phyloP scores from a whole-genome alignment of 2,113 vertebrate species.

The Acinonyx jubatus region DNA sequence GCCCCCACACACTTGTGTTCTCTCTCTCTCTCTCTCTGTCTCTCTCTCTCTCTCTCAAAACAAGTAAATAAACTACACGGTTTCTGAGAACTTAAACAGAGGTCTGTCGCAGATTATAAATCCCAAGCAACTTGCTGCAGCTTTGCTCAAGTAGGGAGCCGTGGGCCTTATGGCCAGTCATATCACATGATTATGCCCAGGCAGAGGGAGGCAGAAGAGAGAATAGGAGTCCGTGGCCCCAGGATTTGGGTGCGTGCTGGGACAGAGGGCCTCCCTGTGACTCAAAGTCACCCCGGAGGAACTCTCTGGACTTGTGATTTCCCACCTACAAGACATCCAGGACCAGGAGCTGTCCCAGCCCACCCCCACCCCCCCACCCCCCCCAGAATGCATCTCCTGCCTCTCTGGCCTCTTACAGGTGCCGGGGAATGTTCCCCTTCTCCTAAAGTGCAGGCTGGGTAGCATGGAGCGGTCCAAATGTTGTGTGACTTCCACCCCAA shows the following conservation, averaged over 20 bases:
- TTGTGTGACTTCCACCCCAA: not conserved
- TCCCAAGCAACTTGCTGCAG: not conserved
- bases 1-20: too few relatives aligned
- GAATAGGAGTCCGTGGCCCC: not conserved
- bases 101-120: not conserved
- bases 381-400: not conserved
- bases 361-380: too few relatives aligned
- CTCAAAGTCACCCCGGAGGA: not conserved
- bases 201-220: not conserved
- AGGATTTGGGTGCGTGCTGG: not conserved
- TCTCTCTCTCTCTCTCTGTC: too few relatives aligned
- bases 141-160: not conserved
- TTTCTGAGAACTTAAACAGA: constrained; percentile 8
- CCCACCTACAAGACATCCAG: not conserved
- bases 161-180: not conserved
- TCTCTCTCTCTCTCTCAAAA: too few relatives aligned
- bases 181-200: not conserved
- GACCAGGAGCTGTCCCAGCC: not conserved
- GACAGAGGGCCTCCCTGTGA: not conserved
- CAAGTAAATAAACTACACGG: not conserved
- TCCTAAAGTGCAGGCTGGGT: not conserved
- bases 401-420: not conserved
- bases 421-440: not conserved
- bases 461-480: not conserved
- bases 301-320: not conserved